Base-by-base conservation (phyloP, 2,113 vertebrate genomes). In the Nothocercus nigrocapillus region DNA sequence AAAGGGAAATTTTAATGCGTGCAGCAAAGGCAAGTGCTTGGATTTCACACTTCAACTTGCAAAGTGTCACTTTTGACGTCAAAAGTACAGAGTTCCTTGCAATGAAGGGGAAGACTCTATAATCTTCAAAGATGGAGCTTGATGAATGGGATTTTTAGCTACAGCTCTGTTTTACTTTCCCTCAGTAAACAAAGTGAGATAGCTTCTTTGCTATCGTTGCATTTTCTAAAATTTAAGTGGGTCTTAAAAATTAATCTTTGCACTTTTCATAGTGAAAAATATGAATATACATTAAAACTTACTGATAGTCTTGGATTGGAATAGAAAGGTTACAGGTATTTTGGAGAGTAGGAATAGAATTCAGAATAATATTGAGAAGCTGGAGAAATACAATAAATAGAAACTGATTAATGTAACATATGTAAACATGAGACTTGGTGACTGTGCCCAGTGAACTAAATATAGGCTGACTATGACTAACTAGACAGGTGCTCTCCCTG, bases 1-100 rank as follows among this genome's bases (percentile, higher is more conserved):
- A 99, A 96, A 97, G 98, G 77, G 99, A 99, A 92, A 99, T 99
- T 95, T 97, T 99, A 79, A 98, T 99, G 98, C 99, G 99, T 18
- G 99, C 99, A 53, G 99, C 99, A 79, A 99, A 99, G 98, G 98
- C 98, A 97, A 97, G 98, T 97, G 85, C 66, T 89, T 34, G 77
- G 72, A n/a, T 94, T 95, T 95, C 61, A 85, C 72, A 73, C 28
- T 30, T 72, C 5, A 7, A 61, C 81, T 68, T 67, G 66, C 87
- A 18, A 38, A 89, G 38, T 95, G 94, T 94, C 82, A 45, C 27
- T 82, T 83, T 68, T 92, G 79, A 84, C 54, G 56, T 92, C 90
- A 90, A 88, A 95, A 92, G 68, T n/a, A 42, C 44, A 73, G 74
- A 82, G 73, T 40, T 91, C 28, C 77, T n/a, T 78, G 63, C 61